Evolutionary conservation across 2,797 vertebrate genomes (phyloP).

Genomic region (Sciurus carolinensis): DNA sequence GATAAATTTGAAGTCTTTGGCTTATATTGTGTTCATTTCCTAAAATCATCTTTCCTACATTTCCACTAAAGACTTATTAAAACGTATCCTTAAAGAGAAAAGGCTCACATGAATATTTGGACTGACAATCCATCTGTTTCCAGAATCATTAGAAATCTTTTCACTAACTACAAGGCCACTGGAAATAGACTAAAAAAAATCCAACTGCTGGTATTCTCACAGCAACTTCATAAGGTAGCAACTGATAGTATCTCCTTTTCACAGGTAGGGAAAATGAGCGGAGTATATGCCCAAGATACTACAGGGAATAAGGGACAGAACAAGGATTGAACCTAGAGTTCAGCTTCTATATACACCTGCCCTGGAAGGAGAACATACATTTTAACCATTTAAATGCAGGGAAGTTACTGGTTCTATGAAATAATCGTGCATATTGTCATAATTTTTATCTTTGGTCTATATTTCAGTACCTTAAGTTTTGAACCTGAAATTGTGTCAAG

Average conservation of each 20-base stretch:
- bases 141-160: background rate
- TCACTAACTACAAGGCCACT: background rate
- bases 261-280: background rate
- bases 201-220: background rate
- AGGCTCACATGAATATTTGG: background rate
- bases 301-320: background rate
- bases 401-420: background rate
- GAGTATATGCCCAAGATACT: background rate
- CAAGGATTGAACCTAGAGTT: background rate
- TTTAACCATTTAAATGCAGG: background rate
- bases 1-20: background rate
- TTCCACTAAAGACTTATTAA: background rate
- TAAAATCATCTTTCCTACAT: constrained; percentile 31
- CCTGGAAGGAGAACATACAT: background rate
- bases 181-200: background rate
- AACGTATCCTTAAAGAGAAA: background rate
- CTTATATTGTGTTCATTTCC: background rate
- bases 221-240: background rate
- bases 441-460: background rate
- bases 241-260: background rate
- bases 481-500: background rate
- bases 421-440: background rate
- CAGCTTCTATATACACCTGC: background rate
- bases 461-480: background rate
- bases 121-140: background rate